A percentile compares a stretch with the other conserved stretches of the same genome.
phyloP scores from a whole-genome alignment of 2,113 vertebrate species.

The Microtus montanus region DNA sequence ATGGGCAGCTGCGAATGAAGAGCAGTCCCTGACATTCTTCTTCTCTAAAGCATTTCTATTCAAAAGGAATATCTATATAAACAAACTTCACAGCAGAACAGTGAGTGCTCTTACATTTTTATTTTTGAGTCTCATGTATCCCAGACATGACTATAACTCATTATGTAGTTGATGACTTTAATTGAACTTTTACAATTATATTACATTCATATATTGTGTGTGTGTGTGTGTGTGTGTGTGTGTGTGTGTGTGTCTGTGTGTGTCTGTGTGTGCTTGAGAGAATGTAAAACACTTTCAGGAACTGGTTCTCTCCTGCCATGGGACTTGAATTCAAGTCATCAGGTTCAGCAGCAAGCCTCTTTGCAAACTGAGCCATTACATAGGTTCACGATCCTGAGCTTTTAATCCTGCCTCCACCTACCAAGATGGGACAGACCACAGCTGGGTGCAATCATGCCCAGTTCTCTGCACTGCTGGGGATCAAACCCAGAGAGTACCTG shows the following conservation, averaged over 20 bases:
- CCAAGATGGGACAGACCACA: neutral
- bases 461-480: neutral
- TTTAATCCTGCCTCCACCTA: neutral
- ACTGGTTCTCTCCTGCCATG: neutral
- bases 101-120: neutral
- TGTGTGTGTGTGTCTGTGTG: neutral
- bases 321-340: neutral
- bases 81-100: neutral
- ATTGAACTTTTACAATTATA: neutral
- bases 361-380: neutral
- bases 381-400: neutral
- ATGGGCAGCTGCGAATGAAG: no score
- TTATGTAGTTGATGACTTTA: neutral
- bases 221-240: neutral
- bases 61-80: neutral
- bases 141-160: neutral
- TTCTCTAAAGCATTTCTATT: neutral
- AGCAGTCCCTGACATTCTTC: neutral
- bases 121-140: neutral
- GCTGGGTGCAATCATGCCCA: neutral
- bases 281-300: neutral
- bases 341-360: neutral
- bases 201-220: neutral
- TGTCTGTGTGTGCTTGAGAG: neutral
- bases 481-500: neutral